Evolutionary conservation across 2,113 vertebrate genomes (phyloP), one percentile per base, ranked within the genome.

Genomic region (Probosciger aterrimus): DNA sequence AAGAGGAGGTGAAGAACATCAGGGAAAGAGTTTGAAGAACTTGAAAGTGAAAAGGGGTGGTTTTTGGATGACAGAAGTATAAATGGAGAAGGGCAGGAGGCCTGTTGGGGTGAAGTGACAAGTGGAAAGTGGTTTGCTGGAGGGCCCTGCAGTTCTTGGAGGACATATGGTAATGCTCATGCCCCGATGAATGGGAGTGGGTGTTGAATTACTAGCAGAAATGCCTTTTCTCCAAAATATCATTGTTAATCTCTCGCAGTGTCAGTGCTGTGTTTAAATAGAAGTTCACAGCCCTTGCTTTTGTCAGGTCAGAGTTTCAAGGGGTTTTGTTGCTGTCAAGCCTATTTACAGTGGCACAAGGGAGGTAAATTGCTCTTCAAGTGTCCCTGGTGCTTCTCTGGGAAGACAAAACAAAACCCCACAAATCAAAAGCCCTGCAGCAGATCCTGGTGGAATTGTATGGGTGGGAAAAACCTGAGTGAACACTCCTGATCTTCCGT

Each of bases 1-100:
- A 23, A 80, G 25, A 71, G 39, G 23, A 83, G 50, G 46, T 80
- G 64, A 94, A 64, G 68, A 95, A 70, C n/a, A 88, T 74, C 31
- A 55, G 84, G 78, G 20, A 63, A 65, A 86, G 68, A 78, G 59
- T 82, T 55, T 88, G 85, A 74, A 73, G 82, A 92, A 39, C 59
- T 41, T 64, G 63, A 31, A 88, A 82, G 44, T 57, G 52, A 83
- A 93, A 93, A 92, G 63, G 39, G 59, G 49, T 76, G 82, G 0
- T 1, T 44, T 84, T 71, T 68, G 53, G 44, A 20, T 95, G 83
- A 81, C 57, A 76, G 67, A 75, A 71, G 44, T 60, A 49, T 73
- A 69, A 78, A 86, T 60, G 91, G 82, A 95, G 74, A 87, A 71
- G 67, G 65, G 73, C 83, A 84, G 52, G 77, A 89, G 77, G 81